Base-by-base conservation (phyloP, 64 coral and sea anemone species). In the Actinia equina region DNA sequence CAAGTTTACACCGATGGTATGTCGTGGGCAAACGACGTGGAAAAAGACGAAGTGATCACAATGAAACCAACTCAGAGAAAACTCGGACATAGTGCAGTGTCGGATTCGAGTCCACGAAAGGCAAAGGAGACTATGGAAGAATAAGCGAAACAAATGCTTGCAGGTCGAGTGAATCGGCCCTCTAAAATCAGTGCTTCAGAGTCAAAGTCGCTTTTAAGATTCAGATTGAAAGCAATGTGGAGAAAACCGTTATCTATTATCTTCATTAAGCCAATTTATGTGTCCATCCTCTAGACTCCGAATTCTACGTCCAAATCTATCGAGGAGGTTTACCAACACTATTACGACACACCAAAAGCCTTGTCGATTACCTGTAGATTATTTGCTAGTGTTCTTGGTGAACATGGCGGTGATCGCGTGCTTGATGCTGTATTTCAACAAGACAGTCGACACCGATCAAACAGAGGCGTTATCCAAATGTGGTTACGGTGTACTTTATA, bases 131-230 rank as follows among this genome's bases (percentile, higher is more conserved):
- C 22, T 44, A 3, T 52, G 18, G 6, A 52, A 49, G 2, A 51
- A 18, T 44, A 81, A 81, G 23, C n/a, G n/a, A 81, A 52, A 14
- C 2, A 17, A 81, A 49, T 81, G 78, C 78, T 81, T 51, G 5
- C 78, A 52, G 83, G 30, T 63, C 49, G 83, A 17, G 17, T 3
- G 83, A 88, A 44, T 71, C 88, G 18, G 70, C 62, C 1, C n/a
- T 77, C 93, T 20, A 96, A 96, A 83, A 87, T 96, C 59, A 96
- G 94, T 87, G 81, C 94, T 2, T 96, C 94, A 96, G 91, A 70
- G 91, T 96, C 9, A 96, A 96, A 54, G 88, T 96, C 85, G 94
- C 94, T 37, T 96, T 96, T 42, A 93, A 93, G 63, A 91, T 54
- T 69, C 91, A 17, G 2, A 44, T 8, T 60, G 88, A 55, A 83